A percentile compares a stretch with the other conserved stretches of the same genome.
phyloP scores from a whole-genome alignment of 2,888 invertebrate species.

The Metacarcinus magister region DNA sequence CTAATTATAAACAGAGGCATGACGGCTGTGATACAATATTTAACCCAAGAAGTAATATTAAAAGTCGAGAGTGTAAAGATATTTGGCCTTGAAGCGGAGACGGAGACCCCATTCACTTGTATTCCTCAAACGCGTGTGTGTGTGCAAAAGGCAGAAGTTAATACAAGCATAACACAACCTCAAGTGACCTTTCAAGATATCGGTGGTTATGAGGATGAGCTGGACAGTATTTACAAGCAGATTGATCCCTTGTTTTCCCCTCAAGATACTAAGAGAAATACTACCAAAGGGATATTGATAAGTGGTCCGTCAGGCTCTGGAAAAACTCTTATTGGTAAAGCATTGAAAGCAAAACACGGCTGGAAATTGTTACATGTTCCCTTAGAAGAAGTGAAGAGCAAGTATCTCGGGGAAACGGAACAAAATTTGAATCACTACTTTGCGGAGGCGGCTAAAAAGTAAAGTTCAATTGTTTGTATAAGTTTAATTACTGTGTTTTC shows the following conservation, averaged over 20 bases:
- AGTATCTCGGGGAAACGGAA: slow-evolving; percentile 74
- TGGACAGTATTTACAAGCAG: slow-evolving; percentile 64
- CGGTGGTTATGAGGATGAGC: slow-evolving; percentile 70
- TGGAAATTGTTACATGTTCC: slow-evolving; percentile 55
- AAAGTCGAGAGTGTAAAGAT: slow-evolving; percentile 59
- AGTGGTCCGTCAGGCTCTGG: slow-evolving; percentile 76
- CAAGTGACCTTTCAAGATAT: slow-evolving; percentile 65
- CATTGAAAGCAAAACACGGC: slow-evolving; percentile 67
- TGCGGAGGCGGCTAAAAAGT: slow-evolving; percentile 68
- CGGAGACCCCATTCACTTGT: slow-evolving; percentile 49
- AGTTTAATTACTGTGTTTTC: background rate
- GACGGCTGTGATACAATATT: slow-evolving; percentile 63
- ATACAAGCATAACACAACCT: background rate
- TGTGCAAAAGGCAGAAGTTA: slow-evolving; percentile 15
- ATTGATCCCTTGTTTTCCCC: slow-evolving; percentile 70
- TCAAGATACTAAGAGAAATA: background rate
- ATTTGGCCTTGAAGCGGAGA: slow-evolving; percentile 32
- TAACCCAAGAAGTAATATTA: slow-evolving; percentile 68
- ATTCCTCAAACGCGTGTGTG: slow-evolving; percentile 63
- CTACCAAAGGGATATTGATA: slow-evolving; percentile 73
- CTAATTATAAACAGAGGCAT: slow-evolving; percentile 56
- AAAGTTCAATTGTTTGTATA: background rate
- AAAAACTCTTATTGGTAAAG: slow-evolving; percentile 74
- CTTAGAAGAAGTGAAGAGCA: slow-evolving; percentile 72
- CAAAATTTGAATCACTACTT: slow-evolving; percentile 70